A percentile compares a stretch with the other conserved stretches of the same genome.
Conservation (phyloP, 2,113 vertebrate species). For the Carassius carassius region DNA sequence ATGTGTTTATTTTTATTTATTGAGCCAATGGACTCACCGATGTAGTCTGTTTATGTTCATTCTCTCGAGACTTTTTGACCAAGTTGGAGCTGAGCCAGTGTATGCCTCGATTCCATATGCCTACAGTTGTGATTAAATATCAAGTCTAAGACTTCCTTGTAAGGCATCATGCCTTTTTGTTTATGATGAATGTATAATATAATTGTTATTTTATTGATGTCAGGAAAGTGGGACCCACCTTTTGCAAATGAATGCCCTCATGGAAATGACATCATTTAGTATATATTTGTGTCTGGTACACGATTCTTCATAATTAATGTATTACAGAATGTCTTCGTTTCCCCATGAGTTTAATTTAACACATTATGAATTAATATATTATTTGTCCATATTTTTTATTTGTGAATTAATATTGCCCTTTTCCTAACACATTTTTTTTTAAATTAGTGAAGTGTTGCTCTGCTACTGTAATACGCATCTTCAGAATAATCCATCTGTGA, state of each 20-base stretch:
- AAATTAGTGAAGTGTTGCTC: conserved; percentile 38
- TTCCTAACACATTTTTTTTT: conserved; percentile 36
- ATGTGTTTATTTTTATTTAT: conserved; percentile 71
- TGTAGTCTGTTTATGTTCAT: conserved; percentile 39
- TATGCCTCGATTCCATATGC: conserved; percentile 1
- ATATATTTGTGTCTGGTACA: conserved; percentile 69
- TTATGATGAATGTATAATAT: conserved; percentile 63
- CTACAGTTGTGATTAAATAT: conserved; percentile 32
- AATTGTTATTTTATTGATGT: conserved; percentile 21
- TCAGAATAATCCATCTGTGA: conserved; percentile 25
- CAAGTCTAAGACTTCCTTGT: conserved; percentile 56
- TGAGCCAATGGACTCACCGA: conserved; percentile 67
- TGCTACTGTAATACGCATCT: conserved; percentile 19
- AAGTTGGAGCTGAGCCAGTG: conserved; percentile 39
- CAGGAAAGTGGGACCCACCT: conserved; percentile 17
- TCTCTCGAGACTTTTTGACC: not conserved
- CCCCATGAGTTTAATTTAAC: conserved; percentile 50
- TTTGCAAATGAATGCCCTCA: conserved; percentile 13
- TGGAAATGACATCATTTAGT: conserved; percentile 43
- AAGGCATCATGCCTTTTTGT: conserved; percentile 67
- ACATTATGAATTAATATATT: conserved; percentile 53
- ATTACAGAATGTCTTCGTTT: conserved; percentile 26
- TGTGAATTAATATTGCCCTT: conserved; percentile 36
- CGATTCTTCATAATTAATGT: conserved; percentile 60
- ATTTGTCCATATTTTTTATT: conserved; percentile 38